Base-by-base conservation (phyloP, 2,113 vertebrate genomes). In the Odocoileus hemionus region DNA sequence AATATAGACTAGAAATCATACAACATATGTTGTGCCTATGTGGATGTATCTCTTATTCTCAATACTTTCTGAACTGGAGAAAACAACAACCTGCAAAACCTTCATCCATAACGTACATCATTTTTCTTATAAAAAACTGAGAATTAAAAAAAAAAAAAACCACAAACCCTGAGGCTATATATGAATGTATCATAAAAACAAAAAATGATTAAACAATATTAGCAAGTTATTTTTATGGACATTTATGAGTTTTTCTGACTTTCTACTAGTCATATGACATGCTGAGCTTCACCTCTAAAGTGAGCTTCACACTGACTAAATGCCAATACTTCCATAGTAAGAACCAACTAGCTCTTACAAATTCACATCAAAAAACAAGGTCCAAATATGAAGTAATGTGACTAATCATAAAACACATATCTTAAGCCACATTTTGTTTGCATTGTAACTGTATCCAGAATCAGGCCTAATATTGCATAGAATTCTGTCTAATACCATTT, bases 401-500 rank as follows among this genome's bases (percentile, higher is more conserved):
- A 94, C 9, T 90, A 28, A 78, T n/a, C 25, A 61, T 74, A 74
- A 96, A 45, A 83, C 39, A 95, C 0, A 3, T 21, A n/a, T 21
- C 12, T 89, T 74, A 96, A 67, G 15, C 9, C 54, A 94, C 33
- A 93, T 45, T 84, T 95, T 95, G 64, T 89, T 96, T 90, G 47
- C 39, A 92, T 36, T 21, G 50, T 17, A 93, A 94, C 5, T 93
- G 30, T 87, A 60, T 21, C 47, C 82, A 94, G 1, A 94, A 28
- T 43, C 55, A 43, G 43, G 57, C 43, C 39, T 92, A 74, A 89
- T 94, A 95, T n/a, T 78, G 84, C 36, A 36, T n/a, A 89, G 19
- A 92, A 92, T 76, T 89, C 58, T 86, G 39, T 95, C 39, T 95
- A 96, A n/a, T 79, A 92, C 12, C 16, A 94, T 79, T 30, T 58